Conservation (phyloP, 2,113 vertebrate genomes). For the Cyprinodon tularosa region DNA sequence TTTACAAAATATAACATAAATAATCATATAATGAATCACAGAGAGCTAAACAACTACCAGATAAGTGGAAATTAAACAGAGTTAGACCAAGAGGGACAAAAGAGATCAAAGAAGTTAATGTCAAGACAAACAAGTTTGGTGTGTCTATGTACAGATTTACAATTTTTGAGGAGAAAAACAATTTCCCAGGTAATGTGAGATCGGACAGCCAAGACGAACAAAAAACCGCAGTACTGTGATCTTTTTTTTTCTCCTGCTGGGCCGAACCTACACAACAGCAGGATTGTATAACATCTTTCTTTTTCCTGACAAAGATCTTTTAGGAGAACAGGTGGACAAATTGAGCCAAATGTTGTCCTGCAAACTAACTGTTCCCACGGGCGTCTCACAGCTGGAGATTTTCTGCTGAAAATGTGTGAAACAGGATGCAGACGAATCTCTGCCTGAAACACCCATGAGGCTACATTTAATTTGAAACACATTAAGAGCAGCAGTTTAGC, state of each 20-base stretch:
- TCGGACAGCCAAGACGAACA: neutral
- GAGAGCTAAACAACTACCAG: too few species aligned
- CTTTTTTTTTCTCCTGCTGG: neutral
- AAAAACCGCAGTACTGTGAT: neutral
- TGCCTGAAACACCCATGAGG: neutral
- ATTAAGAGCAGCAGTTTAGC: neutral
- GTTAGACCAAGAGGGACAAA: neutral
- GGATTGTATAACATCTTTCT: neutral
- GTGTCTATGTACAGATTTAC: neutral
- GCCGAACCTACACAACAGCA: neutral
- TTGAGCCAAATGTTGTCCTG: too few species aligned
- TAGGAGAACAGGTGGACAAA: slow-evolving; percentile 1
- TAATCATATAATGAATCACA: too few species aligned
- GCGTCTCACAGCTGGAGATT: slow-evolving; percentile 2
- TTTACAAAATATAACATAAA: too few species aligned
- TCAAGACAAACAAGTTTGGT: neutral
- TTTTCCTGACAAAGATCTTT: neutral
- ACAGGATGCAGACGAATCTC: neutral
- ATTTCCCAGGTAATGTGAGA: neutral
- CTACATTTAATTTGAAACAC: neutral
- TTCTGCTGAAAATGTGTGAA: neutral
- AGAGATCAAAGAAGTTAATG: neutral
- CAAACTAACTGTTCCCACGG: neutral
- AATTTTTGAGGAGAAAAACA: neutral
- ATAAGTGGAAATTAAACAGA: neutral